Percentiles rank a stretch among this genome's conserved stretches.
Conservation (phyloP, 37 sponge, comb jelly and placozoan genomes). For the Theonella swinhoei region DNA sequence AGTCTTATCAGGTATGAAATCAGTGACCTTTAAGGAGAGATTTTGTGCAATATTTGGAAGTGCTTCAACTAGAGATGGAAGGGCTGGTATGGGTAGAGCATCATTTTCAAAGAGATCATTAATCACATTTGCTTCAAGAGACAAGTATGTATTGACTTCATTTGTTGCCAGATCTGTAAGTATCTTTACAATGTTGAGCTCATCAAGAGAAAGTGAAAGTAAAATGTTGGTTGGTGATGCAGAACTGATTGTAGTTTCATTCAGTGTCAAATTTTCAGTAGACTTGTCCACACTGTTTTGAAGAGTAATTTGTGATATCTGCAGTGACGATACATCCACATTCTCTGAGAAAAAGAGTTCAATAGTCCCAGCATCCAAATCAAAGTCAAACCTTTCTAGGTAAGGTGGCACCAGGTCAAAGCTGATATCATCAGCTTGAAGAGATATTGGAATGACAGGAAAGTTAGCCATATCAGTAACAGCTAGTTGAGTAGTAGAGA, state of each 20-base stretch:
- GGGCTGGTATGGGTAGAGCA: slow-evolving; percentile 61
- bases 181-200: slow-evolving; percentile 76
- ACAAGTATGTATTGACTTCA: slow-evolving; percentile 50
- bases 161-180: slow-evolving; percentile 50
- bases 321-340: slow-evolving; percentile 49
- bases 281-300: slow-evolving; percentile 22
- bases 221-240: slow-evolving; percentile 27
- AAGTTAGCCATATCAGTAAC: slow-evolving; percentile 78
- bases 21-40: slow-evolving; percentile 30
- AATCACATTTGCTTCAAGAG: slow-evolving; percentile 59
- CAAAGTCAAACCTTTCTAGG: slow-evolving; percentile 59
- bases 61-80: slow-evolving; percentile 6
- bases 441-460: slow-evolving; percentile 38
- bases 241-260: slow-evolving; percentile 28
- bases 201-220: slow-evolving; percentile 50
- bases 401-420: slow-evolving; percentile 85
- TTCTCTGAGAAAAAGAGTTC: slow-evolving; percentile 79
- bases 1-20: slow-evolving; percentile 67
- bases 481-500: slow-evolving; percentile 50
- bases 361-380: slow-evolving; percentile 57
- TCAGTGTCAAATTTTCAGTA: slow-evolving; percentile 49
- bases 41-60: background rate
- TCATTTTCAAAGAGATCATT: slow-evolving; percentile 87
- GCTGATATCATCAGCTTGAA: slow-evolving; percentile 35
- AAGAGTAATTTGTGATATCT: slow-evolving; percentile 60